Evolutionary conservation across 2,797 vertebrate genomes (phyloP).

Genomic region (Emys orbicularis): DNA sequence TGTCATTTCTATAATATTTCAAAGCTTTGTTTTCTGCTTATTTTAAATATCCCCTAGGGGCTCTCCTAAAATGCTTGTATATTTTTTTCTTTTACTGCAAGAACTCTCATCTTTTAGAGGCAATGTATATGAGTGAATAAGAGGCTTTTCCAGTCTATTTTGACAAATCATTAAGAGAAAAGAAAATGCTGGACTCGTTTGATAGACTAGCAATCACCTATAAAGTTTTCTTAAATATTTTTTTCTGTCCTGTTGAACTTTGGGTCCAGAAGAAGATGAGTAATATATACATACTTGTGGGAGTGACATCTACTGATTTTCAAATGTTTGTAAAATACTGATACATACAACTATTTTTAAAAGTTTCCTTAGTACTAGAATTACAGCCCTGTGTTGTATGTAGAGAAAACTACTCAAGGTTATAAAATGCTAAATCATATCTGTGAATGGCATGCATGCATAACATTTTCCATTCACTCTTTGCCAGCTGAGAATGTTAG

Average conservation of each 20-base stretch:
- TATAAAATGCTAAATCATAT: slow-evolving; percentile 27
- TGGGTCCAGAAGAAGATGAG: not conserved
- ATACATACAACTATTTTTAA: not conserved
- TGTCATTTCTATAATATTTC: not conserved
- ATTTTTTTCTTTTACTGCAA: not conserved
- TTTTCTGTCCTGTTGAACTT: not conserved
- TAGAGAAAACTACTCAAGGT: not conserved
- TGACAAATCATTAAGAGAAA: not conserved
- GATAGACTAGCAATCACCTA: not conserved
- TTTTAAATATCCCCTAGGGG: not conserved
- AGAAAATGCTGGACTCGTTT: not conserved
- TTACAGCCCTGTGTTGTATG: not conserved
- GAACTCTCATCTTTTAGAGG: not conserved
- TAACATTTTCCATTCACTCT: slow-evolving; percentile 64
- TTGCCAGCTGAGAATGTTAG: slow-evolving; percentile 74
- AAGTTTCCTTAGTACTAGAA: not conserved
- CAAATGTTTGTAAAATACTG: not conserved
- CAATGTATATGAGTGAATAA: not conserved
- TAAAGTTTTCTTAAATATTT: not conserved
- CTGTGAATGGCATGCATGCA: slow-evolving; percentile 51
- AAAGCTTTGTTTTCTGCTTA: not conserved
- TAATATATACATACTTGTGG: not conserved
- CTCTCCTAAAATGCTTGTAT: not conserved
- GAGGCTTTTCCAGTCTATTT: not conserved
- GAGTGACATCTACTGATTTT: not conserved